Conservation (phyloP, 2,888 invertebrate genomes). For the Brenthis daphne region DNA sequence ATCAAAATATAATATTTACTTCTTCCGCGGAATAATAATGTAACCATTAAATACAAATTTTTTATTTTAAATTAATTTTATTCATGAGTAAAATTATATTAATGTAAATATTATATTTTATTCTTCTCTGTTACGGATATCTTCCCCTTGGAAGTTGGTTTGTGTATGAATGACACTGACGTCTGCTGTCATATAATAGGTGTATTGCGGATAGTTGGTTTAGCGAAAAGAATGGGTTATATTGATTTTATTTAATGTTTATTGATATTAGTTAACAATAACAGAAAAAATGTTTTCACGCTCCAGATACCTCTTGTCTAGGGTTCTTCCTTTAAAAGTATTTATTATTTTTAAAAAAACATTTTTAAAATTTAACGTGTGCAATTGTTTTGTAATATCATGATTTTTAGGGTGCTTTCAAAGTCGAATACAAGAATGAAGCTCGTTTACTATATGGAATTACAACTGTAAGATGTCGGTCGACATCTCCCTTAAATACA, state of each 20-base stretch:
- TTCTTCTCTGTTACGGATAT: no score
- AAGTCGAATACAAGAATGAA: conserved; percentile 70
- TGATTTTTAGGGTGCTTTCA: conserved; percentile 67
- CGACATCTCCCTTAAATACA: conserved; percentile 93
- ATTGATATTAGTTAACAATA: conserved; percentile 10
- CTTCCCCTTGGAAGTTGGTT: neutral
- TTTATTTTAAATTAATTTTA: no score
- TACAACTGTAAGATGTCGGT: conserved; percentile 65
- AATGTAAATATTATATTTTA: no score
- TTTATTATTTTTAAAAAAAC: conserved; percentile 36
- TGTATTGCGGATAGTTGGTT: conserved; percentile 5
- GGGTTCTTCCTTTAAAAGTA: conserved; percentile 62
- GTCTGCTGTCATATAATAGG: conserved; percentile 5
- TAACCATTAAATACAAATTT: no score
- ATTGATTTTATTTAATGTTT: conserved; percentile 31
- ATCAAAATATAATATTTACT: no score
- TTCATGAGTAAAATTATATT: no score
- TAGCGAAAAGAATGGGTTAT: conserved; percentile 28
- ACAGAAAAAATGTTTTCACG: conserved; percentile 70
- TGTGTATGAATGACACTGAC: conserved; percentile 7
- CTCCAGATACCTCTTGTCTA: conserved; percentile 65
- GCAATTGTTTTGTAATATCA: conserved; percentile 27
- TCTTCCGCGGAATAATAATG: no score
- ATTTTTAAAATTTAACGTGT: conserved; percentile 18
- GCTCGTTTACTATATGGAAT: conserved; percentile 63